A percentile compares a stretch with the other conserved stretches of the same genome.
phyloP scores from a whole-genome alignment of 2,888 invertebrate species.

The Rugalucina vietnamica region DNA sequence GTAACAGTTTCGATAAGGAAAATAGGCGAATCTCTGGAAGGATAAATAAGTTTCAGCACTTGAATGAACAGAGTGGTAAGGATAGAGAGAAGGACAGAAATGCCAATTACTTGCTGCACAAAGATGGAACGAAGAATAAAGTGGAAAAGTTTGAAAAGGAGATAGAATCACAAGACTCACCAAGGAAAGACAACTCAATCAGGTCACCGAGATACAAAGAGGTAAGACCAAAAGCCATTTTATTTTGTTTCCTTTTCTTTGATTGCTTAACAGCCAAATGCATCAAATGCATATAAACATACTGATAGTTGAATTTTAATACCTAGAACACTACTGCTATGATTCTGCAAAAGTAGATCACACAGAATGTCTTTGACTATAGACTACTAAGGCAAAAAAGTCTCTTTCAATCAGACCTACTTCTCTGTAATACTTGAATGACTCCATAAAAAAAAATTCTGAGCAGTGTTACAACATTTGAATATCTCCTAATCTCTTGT shows the following conservation, averaged over 20 bases:
- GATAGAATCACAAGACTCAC: slow-evolving; percentile 44
- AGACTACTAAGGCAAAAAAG: no score
- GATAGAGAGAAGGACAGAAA: slow-evolving; percentile 26
- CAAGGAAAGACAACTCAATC: slow-evolving; percentile 18
- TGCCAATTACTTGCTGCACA: slow-evolving; percentile 26
- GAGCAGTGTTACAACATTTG: no score
- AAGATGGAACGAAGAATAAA: slow-evolving; percentile 55
- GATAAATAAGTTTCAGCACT: slow-evolving; percentile 56
- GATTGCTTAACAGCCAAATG: no score
- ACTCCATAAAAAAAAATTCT: no score
- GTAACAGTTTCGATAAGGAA: neutral
- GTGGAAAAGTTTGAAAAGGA: slow-evolving; percentile 54
- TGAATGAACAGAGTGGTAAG: slow-evolving; percentile 21
- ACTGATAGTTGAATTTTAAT: no score
- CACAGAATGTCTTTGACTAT: no score
- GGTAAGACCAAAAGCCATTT: slow-evolving; percentile 1
- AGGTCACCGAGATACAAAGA: slow-evolving; percentile 12
- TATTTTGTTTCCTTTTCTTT: neutral
- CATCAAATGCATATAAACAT: no score
- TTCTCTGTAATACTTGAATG: no score
- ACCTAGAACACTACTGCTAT: no score
- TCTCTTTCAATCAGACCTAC: no score
- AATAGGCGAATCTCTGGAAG: slow-evolving; percentile 42
- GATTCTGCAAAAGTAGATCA: no score
- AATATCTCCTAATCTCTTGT: no score